Evolutionary conservation across 2,113 vertebrate genomes (phyloP), one percentile per base, ranked within the genome.

Genomic region (Pteropus alecto): DNA sequence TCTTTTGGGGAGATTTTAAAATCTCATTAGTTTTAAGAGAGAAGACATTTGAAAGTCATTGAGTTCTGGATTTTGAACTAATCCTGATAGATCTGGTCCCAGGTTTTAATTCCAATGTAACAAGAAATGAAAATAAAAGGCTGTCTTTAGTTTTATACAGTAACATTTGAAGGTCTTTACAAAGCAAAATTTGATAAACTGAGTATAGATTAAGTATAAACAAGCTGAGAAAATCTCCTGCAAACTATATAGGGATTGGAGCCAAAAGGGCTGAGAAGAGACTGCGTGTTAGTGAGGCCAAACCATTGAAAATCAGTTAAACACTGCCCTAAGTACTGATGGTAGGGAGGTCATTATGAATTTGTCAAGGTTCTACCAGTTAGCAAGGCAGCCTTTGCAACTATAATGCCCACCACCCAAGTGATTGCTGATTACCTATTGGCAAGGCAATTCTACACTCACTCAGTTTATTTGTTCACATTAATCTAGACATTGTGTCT

Each of bases 381-480:
- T 60, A 79, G 79, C 30, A 90, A 93, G 68, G 68, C 87, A 43
- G 86, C 3, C 70, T 94, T 90, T 74, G 18, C 28, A 83, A 86
- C 14, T 73, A 63, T 56, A 89, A 92, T 67, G 33, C 28, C 8
- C 67, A 84, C n/a, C 26, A 84, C 38, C 26, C 82, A 82, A 95
- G 51, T 68, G 14, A 51, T 91, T 14, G 9, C 83, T 90, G 48
- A 71, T 58, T 97, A 77, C 67, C 73, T 86, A 54, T 6, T 24
- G 87, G 54, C 43, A 97, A 94, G 81, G 90, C 48, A 95, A 79
- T 88, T 95, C 67, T 88, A 87, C 14, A 82, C 10, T 68, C 38
- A 24, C 92, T 90, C 46, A 54, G 96, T 97, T 81, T 88, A 96
- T 92, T 97, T 97, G 78, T 78, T 92, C 82, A 86, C 70, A 96